These are phyloP conservation scores for Melinopterus prodromus DNA, from an alignment of 2,888 invertebrate species.

Conservation along the genomic window DNA sequence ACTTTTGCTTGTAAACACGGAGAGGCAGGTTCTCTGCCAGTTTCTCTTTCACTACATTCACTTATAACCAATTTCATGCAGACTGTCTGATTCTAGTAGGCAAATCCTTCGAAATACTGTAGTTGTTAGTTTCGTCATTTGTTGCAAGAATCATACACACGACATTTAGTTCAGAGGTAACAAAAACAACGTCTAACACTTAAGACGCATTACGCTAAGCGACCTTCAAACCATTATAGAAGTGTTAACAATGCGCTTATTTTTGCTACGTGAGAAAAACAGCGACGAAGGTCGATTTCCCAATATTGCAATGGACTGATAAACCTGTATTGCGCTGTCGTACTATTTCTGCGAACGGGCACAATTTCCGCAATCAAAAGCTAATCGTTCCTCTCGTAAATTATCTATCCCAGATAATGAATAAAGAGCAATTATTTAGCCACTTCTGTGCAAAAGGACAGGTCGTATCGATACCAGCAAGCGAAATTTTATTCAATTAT, in stretches of 20 bases:
- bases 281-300: background rate
- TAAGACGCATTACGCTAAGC: background rate
- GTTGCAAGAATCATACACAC: background rate
- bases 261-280: background rate
- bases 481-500: constrained; percentile 32
- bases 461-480: background rate
- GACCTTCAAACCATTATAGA: background rate
- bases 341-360: background rate
- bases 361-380: background rate
- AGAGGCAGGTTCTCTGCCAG: background rate
- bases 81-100: background rate
- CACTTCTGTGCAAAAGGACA: background rate
- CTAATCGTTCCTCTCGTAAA: background rate
- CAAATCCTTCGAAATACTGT: background rate
- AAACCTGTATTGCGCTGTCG: background rate
- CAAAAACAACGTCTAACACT: background rate
- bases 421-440: background rate
- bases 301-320: background rate
- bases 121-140: background rate
- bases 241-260: background rate
- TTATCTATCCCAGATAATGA: background rate
- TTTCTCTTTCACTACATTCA: background rate
- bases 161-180: background rate
- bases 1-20: background rate
- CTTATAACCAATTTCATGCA: background rate